Evolutionary conservation across 2,113 vertebrate genomes (phyloP).

Genomic region (Gila orcuttii): DNA sequence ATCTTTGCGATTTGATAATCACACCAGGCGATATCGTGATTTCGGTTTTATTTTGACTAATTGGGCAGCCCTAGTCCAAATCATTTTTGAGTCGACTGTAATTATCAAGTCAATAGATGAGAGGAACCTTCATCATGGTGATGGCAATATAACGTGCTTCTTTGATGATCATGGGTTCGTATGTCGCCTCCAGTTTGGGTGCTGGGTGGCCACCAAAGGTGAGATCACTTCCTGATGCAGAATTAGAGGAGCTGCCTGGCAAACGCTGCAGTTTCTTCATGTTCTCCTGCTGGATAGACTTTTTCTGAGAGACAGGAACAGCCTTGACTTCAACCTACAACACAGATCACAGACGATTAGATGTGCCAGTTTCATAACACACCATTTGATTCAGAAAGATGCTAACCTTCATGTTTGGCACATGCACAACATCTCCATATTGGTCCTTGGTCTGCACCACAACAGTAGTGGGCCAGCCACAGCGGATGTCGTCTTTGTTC

Average conservation of each 20-base stretch:
- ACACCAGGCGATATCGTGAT: too few relatives aligned
- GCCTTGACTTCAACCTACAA: constrained; percentile 97
- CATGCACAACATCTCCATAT: constrained; percentile 96
- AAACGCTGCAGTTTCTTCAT: constrained; percentile 87
- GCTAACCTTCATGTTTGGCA: constrained; percentile 97
- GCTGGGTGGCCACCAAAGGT: constrained; percentile 93
- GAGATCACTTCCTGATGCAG: constrained; percentile 80
- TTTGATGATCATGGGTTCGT: constrained; percentile 98
- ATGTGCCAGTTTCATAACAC: neutral
- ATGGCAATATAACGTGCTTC: constrained; percentile 98
- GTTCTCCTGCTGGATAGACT: constrained; percentile 91
- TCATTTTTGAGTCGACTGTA: neutral
- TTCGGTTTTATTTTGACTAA: neutral
- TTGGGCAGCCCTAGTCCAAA: neutral
- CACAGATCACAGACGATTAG: neutral
- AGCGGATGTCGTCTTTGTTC: constrained; percentile 97
- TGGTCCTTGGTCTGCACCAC: constrained; percentile 98
- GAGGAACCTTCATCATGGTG: constrained; percentile 98
- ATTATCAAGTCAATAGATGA: neutral
- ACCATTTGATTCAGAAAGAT: neutral
- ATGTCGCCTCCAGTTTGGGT: constrained; percentile 96
- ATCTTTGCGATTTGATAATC: too few relatives aligned
- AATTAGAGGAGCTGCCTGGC: constrained; percentile 82
- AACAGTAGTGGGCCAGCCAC: constrained; percentile 97
- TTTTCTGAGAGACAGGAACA: constrained; percentile 97